phyloP scores from a whole-genome alignment of 2,797 vertebrate genomes.

The Falco rusticolus region DNA sequence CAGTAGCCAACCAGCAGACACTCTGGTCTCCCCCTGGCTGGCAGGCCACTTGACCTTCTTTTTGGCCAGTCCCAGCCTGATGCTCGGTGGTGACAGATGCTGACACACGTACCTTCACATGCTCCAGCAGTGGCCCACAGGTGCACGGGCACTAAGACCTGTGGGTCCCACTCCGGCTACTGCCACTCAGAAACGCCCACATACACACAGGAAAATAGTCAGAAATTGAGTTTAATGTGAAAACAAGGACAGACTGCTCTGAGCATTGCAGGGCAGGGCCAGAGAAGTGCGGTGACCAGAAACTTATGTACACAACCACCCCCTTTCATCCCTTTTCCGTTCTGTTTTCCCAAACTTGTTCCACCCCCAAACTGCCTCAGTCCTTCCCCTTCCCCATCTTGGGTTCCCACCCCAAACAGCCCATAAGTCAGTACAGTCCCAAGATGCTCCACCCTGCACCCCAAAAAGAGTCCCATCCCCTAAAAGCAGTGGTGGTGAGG shows the following conservation, averaged over 20 bases:
- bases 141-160: accelerated
- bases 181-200: background rate
- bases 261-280: background rate
- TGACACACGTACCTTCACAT: accelerated
- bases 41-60: accelerated
- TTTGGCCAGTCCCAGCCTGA: background rate
- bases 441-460: background rate
- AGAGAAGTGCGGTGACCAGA: accelerated
- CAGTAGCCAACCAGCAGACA: background rate
- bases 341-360: background rate
- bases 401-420: background rate
- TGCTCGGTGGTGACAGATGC: background rate
- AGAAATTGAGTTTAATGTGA: background rate
- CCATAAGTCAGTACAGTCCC: background rate
- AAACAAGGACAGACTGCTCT: background rate
- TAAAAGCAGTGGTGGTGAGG: background rate
- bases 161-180: background rate
- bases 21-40: background rate
- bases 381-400: background rate
- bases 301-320: background rate
- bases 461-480: accelerated
- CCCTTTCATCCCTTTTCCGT: background rate
- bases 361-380: background rate
- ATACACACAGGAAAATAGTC: accelerated
- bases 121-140: accelerated